Conservation (phyloP, 2,113 vertebrate species). For the Hippopotamus amphibius region DNA sequence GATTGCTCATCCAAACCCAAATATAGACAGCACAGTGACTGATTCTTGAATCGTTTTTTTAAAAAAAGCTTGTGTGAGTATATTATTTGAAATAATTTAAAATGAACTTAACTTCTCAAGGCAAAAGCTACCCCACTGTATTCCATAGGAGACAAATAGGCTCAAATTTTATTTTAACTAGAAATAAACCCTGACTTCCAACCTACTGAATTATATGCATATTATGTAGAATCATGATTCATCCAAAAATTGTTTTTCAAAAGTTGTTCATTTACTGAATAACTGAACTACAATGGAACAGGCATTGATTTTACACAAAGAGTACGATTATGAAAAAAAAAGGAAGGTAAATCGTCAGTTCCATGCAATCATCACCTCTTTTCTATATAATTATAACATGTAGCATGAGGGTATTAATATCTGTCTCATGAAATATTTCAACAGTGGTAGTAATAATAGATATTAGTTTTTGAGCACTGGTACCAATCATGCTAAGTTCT, state of each 20-base stretch:
- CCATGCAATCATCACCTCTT: neutral
- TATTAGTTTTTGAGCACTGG: neutral
- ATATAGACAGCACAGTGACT: neutral
- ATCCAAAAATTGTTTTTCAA: neutral
- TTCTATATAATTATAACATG: neutral
- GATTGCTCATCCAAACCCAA: neutral
- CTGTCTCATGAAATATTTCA: neutral
- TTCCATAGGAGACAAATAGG: neutral
- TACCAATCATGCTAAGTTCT: neutral
- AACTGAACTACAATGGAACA: neutral
- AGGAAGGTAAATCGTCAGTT: neutral
- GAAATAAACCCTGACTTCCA: conserved; percentile 19
- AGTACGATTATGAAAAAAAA: neutral
- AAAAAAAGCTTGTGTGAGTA: neutral
- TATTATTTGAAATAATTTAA: conserved; percentile 24
- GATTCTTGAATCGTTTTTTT: neutral
- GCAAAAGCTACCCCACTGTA: neutral
- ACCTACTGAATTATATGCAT: neutral
- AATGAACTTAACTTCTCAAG: conserved; percentile 17
- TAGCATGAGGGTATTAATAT: neutral
- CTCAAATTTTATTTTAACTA: conserved; percentile 2
- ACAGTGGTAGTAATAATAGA: neutral
- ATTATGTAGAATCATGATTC: conserved; percentile 46
- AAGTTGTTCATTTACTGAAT: neutral
- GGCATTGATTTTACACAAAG: neutral